Base-by-base conservation (phyloP, 2,113 vertebrate genomes). In the Myocastor coypus region DNA sequence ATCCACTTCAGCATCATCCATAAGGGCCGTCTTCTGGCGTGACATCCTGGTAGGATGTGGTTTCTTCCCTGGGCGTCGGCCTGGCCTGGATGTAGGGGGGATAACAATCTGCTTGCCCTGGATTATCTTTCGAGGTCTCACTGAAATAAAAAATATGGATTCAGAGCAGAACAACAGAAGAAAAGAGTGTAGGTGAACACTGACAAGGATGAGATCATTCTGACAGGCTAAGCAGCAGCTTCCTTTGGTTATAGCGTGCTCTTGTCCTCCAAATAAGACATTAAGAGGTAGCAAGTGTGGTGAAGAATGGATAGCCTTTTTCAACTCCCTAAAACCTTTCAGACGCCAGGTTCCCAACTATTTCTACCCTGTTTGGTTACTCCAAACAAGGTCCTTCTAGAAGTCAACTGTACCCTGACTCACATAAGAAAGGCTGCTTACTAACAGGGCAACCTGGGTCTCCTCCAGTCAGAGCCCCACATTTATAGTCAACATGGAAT, bases 1-100 rank as follows among this genome's bases (percentile, higher is more conserved):
- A 1, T 99, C 99, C 0, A 99, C 99, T 98, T 99, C 99, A 8
- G 98, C 98, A 0, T 98, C 98, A 8, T 98, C 99, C 97, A 97
- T 98, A 89, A 98, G 98, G 24, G 98, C 95, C 0, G 95, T 89
- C 97, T 97, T 99, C 71, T 98, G 98, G 94, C 97, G 99, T 77
- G 98, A 83, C 88, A 98, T 98, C 83, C 98, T 98, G 77, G 92
- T 73, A 42, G 98, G 95, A 50, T 98, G 98, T 2, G 98, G 96
- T 97, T 99, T 99, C 98, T 99, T 99, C 97, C 98, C 99, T 87
- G 98, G 98, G n/a, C 98, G 98, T 55, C 98, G 99, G 28, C 98
- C 98, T 50, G 98, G 98, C 96, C 98, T 99, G 46, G 6, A 97
- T 92, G 86, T 97, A 94, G 92, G 97, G 93, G 78, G 87, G 94